Percentiles rank a stretch among this genome's conserved stretches.
phyloP scores from a whole-genome alignment of 2,113 vertebrate species.

The Callipepla californica region DNA sequence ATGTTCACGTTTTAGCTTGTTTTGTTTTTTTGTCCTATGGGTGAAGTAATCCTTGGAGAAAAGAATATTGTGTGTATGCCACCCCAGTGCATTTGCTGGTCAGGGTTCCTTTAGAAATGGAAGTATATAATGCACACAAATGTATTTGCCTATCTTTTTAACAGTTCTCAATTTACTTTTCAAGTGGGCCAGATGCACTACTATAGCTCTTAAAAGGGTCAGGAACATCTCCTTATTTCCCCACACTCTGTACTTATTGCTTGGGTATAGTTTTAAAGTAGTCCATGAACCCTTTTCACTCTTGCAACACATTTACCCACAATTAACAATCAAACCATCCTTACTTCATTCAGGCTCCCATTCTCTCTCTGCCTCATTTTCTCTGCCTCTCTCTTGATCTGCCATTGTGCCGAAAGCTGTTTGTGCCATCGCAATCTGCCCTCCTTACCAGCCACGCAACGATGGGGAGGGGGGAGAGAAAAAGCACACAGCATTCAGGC shows the following conservation, averaged over 20 bases:
- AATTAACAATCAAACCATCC: constrained; percentile 95
- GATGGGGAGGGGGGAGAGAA: constrained; percentile 76
- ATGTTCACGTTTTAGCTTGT: constrained; percentile 61
- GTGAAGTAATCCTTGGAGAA: constrained; percentile 68
- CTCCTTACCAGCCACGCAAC: constrained; percentile 86
- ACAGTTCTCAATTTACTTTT: constrained; percentile 81
- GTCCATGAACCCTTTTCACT: constrained; percentile 89
- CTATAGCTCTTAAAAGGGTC: constrained; percentile 80
- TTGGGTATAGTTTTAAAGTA: constrained; percentile 87
- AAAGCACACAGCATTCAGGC: constrained; percentile 90
- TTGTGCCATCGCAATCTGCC: constrained; percentile 89
- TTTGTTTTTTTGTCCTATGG: constrained; percentile 70
- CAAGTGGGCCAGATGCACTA: constrained; percentile 82
- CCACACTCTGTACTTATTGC: constrained; percentile 78
- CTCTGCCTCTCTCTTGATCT: constrained; percentile 88
- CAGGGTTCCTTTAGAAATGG: constrained; percentile 63
- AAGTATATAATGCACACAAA: constrained; percentile 74
- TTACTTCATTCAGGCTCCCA: constrained; percentile 82
- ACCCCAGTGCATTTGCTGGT: constrained; percentile 59
- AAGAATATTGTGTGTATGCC: constrained; percentile 26
- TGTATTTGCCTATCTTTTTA: constrained; percentile 78
- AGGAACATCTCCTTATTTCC: constrained; percentile 78
- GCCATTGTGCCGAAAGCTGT: constrained; percentile 91
- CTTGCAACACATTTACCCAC: constrained; percentile 90
- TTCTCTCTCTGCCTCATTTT: constrained; percentile 88